A percentile compares a stretch with the other conserved stretches of the same genome.
Conservation (phyloP, 2,888 invertebrate genomes). For the Bombylius major region DNA sequence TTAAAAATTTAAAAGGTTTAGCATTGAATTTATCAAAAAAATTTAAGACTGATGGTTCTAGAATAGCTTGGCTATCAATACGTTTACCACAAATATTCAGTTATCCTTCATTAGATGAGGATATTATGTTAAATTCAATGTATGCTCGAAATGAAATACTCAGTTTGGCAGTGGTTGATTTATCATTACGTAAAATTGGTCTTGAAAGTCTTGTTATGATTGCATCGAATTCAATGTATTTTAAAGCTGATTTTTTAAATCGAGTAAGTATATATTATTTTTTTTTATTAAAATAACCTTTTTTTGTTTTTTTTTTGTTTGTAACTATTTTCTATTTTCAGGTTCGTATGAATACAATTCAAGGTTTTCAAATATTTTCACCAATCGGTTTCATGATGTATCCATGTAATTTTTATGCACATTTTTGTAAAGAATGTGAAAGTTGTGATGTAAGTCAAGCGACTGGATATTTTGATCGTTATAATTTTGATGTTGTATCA, state of each 20-base stretch:
- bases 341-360: slow-evolving; percentile 91
- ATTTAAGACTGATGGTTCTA: slow-evolving; percentile 51
- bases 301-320: background rate
- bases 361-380: slow-evolving; percentile 76
- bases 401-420: slow-evolving; percentile 46
- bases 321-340: slow-evolving; percentile 26
- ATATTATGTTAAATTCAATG: slow-evolving; percentile 30
- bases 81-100: slow-evolving; percentile 40
- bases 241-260: slow-evolving; percentile 78
- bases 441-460: slow-evolving; percentile 56
- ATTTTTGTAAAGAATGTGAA: slow-evolving; percentile 42
- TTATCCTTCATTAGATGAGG: slow-evolving; percentile 15
- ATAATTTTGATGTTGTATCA: slow-evolving; percentile 58
- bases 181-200: slow-evolving; percentile 55
- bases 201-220: slow-evolving; percentile 61
- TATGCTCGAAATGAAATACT: slow-evolving; percentile 33
- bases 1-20: slow-evolving; percentile 48
- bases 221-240: slow-evolving; percentile 51
- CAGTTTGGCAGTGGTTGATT: slow-evolving; percentile 47
- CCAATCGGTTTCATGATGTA: slow-evolving; percentile 87
- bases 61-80: slow-evolving; percentile 59
- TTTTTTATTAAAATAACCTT: background rate
- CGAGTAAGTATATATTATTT: slow-evolving; percentile 42
- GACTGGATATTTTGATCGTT: slow-evolving; percentile 65
- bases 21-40: slow-evolving; percentile 50